Base-by-base conservation (phyloP, 2,888 invertebrate genomes). In the Marronus borbonicus region DNA sequence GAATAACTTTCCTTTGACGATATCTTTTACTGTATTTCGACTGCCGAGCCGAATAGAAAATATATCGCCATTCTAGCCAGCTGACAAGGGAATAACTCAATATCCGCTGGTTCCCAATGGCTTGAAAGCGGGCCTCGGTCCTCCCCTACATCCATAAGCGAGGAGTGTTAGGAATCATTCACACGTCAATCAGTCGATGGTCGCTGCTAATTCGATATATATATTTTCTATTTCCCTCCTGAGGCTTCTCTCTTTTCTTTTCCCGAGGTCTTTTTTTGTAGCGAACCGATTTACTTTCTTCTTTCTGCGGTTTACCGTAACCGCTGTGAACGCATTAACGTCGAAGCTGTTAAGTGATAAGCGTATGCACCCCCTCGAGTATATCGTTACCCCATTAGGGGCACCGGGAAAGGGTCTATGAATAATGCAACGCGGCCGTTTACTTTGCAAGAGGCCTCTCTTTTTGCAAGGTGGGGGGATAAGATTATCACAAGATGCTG, bases 1-100 rank as follows among this genome's bases (percentile, higher is more conserved):
- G 39, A 65, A 65, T 65, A 65, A 65, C 65, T 65, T 39, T 65
- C 65, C 65, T 65, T 65, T 65, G 65, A 65, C 65, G 65, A 65
- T 65, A 65, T 65, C 65, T 36, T 65, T 65, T 8, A 65, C 65
- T 65, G 65, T 39, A 65, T 65, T 65, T 65, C 39, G 65, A 52
- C 52, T 36, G 65, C 39, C 17, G 39, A 7, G 28, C n/a, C 65
- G 65, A 65, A 65, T 65, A 65, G 39, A 17, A 65, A 65, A 65
- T 65, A 65, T 65, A 65, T 65, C 65, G 36, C 65, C 65, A 31
- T 65, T 65, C 36, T 52, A 52, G 17, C 36, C 17, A 17, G 36
- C n/a, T 39, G 65, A 65, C 65, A 39, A 36, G 65, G 65, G 39
- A 65, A 65, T 65, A 65, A 65, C 39, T 39, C 39, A 65, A 65